phyloP scores from a whole-genome alignment of 2,113 vertebrate genomes.

The Corythornis vintsioides region DNA sequence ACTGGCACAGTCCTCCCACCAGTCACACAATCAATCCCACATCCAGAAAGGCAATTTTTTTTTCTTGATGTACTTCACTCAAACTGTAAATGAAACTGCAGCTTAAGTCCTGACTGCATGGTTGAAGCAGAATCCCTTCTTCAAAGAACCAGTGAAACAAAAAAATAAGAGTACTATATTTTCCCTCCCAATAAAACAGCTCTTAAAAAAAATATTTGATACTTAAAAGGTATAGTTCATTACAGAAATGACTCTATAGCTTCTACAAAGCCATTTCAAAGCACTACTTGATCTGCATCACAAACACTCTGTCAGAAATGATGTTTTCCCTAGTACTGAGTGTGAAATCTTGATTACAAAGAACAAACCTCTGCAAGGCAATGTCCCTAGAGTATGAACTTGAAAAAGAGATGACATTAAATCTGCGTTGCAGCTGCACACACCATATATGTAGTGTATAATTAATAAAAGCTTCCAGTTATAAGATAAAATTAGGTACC shows the following conservation, averaged over 20 bases:
- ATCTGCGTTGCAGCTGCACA: background rate
- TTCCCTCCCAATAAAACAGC: background rate
- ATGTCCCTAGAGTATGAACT: background rate
- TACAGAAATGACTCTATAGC: background rate
- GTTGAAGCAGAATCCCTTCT: background rate
- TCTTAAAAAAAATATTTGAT: background rate
- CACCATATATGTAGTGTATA: background rate
- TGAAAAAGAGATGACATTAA: background rate
- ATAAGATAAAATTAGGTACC: background rate
- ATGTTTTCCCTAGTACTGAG: background rate
- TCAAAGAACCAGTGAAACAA: background rate
- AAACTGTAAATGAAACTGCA: background rate
- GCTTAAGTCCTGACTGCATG: background rate
- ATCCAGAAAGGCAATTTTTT: background rate
- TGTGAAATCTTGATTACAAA: background rate
- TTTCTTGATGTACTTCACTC: background rate
- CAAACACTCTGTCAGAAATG: background rate
- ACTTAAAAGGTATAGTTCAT: background rate
- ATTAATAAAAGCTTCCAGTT: constrained; percentile 17
- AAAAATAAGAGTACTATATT: background rate
- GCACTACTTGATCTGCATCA: background rate
- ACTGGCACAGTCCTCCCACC: background rate
- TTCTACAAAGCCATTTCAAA: constrained; percentile 12
- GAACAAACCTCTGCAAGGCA: background rate
- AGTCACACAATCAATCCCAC: background rate